phyloP scores from a whole-genome alignment of 2,888 invertebrate species.

The Andrena flavipes region DNA sequence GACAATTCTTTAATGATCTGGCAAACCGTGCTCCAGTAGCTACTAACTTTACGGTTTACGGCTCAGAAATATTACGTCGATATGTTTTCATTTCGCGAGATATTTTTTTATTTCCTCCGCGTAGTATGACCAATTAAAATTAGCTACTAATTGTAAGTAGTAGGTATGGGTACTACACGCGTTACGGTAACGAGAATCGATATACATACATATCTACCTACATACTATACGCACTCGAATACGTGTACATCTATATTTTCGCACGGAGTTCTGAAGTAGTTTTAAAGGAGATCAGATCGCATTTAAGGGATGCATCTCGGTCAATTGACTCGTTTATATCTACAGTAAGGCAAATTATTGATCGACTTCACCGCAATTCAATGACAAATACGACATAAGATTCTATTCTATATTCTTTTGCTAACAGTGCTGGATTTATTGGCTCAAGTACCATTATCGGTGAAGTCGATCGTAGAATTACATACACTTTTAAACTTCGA shows the following conservation, averaged over 20 bases:
- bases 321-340: conserved; percentile 33
- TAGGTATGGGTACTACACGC: conserved; percentile 27
- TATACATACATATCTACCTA: neutral
- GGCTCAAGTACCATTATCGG: conserved; percentile 7
- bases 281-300: conserved; percentile 41
- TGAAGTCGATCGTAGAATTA: conserved; percentile 36
- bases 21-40: neutral
- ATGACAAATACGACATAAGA: neutral
- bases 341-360: conserved; percentile 45
- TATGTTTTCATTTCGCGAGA: neutral
- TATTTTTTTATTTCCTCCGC: conserved; percentile 55
- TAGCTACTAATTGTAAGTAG: too few relatives aligned
- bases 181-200: conserved; percentile 31
- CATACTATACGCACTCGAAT: conserved; percentile 34
- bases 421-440: neutral
- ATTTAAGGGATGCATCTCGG: conserved; percentile 46
- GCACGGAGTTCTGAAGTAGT: conserved; percentile 63
- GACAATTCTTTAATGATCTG: neutral
- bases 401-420: neutral
- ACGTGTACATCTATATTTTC: conserved; percentile 54
- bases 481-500: conserved; percentile 38
- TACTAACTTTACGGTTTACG: neutral
- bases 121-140: conserved; percentile 32
- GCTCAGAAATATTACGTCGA: neutral
- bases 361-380: conserved; percentile 44